Percentiles rank a stretch among this genome's conserved stretches.
Evolutionary conservation across 2,888 invertebrate genomes (phyloP).

Genomic region (Cosmia pyralina): DNA sequence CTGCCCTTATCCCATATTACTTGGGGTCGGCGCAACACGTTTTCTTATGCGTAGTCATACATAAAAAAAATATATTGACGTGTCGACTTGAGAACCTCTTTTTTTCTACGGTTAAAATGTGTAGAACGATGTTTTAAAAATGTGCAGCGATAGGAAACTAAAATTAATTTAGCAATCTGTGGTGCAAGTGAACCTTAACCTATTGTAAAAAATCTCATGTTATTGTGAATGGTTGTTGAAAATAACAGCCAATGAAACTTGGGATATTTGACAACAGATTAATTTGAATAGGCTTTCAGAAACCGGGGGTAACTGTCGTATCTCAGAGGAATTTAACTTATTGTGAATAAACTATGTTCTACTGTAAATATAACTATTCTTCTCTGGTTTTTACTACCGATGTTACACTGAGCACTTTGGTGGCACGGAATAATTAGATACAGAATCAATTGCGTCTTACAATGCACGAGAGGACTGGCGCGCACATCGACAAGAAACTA

Average conservation of each 20-base stretch:
- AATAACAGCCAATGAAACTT: neutral
- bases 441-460: constrained; percentile 21
- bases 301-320: constrained; percentile 61
- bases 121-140: neutral
- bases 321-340: constrained; percentile 65
- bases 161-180: neutral
- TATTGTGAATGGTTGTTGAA: neutral
- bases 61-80: too few species aligned
- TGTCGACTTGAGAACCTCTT: too few species aligned
- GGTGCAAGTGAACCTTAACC: neutral
- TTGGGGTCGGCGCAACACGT: too few species aligned
- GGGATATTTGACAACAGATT: constrained; percentile 11
- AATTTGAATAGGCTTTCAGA: constrained; percentile 30
- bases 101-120: too few species aligned
- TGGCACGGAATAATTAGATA: constrained; percentile 40
- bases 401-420: constrained; percentile 43
- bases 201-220: neutral
- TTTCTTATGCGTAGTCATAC: too few species aligned
- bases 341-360: constrained; percentile 37
- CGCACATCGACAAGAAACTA: neutral
- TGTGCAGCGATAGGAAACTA: neutral
- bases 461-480: constrained; percentile 14
- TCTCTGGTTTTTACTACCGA: constrained; percentile 33
- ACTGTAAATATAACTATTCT: constrained; percentile 57
- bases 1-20: too few species aligned